Percentiles rank a stretch among this genome's conserved stretches.
phyloP scores from a whole-genome alignment of 2,113 vertebrate genomes.

The Toxotes chatareus region DNA sequence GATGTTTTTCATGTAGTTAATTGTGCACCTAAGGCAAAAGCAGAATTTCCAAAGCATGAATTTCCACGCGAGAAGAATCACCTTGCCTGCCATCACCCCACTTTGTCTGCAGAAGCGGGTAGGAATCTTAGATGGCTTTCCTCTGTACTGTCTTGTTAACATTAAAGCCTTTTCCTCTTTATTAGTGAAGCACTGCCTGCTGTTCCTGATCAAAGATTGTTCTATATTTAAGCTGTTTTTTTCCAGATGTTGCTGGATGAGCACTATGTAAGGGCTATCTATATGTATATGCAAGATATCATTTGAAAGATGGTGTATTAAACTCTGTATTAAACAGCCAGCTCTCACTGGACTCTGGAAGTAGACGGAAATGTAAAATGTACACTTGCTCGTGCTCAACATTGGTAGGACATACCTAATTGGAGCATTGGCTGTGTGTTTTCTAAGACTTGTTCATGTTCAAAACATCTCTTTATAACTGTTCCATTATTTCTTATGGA shows the following conservation, averaged over 20 bases:
- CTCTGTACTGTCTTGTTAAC: conserved; percentile 32
- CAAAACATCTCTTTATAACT: not conserved
- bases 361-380: too few relatives aligned
- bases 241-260: not conserved
- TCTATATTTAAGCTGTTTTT: conserved; percentile 2
- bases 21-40: conserved; percentile 75
- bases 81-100: conserved; percentile 91
- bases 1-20: conserved; percentile 51
- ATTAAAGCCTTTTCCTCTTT: not conserved
- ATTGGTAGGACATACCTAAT: too few relatives aligned
- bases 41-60: conserved; percentile 92
- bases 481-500: not conserved
- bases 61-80: conserved; percentile 92
- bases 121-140: conserved; percentile 72
- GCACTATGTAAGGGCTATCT: conserved; percentile 2
- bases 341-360: too few relatives aligned
- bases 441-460: not conserved
- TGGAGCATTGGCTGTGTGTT: too few relatives aligned
- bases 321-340: too few relatives aligned
- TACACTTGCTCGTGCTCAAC: too few relatives aligned
- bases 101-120: conserved; percentile 92
- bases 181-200: not conserved
- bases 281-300: not conserved
- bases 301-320: not conserved
- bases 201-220: not conserved